Evolutionary conservation across 2,797 vertebrate genomes (phyloP), one percentile per base, ranked within the genome.

Genomic region (Kryptolebias ocellatus): DNA sequence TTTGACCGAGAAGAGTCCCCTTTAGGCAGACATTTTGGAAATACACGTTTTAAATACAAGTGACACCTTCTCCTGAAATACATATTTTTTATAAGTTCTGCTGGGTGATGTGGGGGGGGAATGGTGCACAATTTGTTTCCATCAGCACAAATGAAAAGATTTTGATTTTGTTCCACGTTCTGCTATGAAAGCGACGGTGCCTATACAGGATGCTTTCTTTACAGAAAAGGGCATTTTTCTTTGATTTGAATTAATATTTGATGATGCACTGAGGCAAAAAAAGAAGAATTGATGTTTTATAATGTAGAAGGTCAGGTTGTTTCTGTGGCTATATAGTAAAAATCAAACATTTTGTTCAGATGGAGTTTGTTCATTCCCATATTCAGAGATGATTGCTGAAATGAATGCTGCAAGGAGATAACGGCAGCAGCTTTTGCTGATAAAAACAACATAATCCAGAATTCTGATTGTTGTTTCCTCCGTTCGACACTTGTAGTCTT

Each of bases 401-500:
- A 6, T 29, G 15, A 31, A 10, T 49, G 14, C 18, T 59, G 24
- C 9, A 0, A 16, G 58, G 51, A 56, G 39, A 53, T 51, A 81
- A 58, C 60, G 55, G 58, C 37, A 49, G n/a, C 55, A 52, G 24
- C 47, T 53, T 39, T 56, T 39, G 15, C 31, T 27, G 54, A 71
- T 61, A 51, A 53, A 54, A 70, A 56, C 1, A 12, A 60, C 49
- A 67, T 73, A 46, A 78, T 61, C 52, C 2, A 2, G 7, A 42
- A 24, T 53, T 53, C 14, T 45, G 34, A 47, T 20, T 63, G 47
- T 75, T 53, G 53, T 60, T 78, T 58, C 17, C 71, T 68, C 39
- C 24, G 53, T 53, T 81, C 29, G 70, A 27, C 58, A 11, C 37
- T 39, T 2, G 10, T 11, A 10, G 37, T 39, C 1, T 72, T 67